Percentiles rank a stretch among this genome's conserved stretches.
Conservation (phyloP, 2,113 vertebrate species). For the Murina feae region DNA sequence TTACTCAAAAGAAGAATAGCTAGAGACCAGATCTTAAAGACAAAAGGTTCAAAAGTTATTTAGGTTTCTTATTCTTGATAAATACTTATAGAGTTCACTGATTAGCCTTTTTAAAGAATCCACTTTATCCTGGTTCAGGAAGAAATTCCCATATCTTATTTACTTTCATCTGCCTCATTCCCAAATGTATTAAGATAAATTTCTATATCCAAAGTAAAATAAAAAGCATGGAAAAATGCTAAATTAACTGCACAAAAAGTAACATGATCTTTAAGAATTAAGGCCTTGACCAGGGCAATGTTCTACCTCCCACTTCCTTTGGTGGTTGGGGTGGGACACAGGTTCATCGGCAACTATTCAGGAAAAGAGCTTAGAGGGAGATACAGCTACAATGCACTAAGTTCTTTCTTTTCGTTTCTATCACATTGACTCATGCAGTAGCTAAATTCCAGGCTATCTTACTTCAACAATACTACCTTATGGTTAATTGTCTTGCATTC, state of each 20-base stretch:
- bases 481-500: constrained; percentile 16
- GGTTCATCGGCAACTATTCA: not conserved
- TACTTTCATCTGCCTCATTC: constrained; percentile 26
- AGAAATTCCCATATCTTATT: constrained; percentile 15
- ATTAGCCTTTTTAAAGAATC: constrained; percentile 13
- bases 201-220: constrained; percentile 28
- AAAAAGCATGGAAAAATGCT: not conserved
- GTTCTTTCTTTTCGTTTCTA: not conserved
- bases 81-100: constrained; percentile 21
- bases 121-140: constrained; percentile 17
- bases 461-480: not conserved
- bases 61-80: constrained; percentile 21
- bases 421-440: not conserved
- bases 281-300: not conserved
- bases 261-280: not conserved
- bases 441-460: constrained; percentile 30
- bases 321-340: not conserved
- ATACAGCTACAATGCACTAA: not conserved
- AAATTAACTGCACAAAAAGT: constrained; percentile 35
- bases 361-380: not conserved
- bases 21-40: constrained; percentile 92
- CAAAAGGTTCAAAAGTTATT: constrained; percentile 52
- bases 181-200: not conserved
- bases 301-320: not conserved
- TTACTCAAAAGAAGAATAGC: constrained; percentile 91